Conservation (phyloP, 2,888 invertebrate species). For the Acronicta psi region DNA sequence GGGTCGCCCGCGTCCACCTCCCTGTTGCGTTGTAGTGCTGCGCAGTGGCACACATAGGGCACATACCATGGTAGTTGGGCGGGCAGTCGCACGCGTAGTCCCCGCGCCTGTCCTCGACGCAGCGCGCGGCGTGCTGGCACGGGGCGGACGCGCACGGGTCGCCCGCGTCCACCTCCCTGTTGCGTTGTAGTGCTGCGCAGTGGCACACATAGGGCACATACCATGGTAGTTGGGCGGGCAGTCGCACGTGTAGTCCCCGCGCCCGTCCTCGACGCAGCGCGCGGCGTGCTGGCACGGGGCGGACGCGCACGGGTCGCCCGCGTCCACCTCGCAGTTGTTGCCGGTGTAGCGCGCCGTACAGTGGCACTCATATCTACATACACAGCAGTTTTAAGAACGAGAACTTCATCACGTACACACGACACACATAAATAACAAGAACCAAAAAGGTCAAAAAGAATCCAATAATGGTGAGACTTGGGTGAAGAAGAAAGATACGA, state of each 20-base stretch:
- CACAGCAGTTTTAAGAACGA: not conserved
- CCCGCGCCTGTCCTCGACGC: conserved; percentile 90
- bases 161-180: conserved; percentile 95
- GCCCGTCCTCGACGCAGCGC: conserved; percentile 88
- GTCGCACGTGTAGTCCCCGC: conserved; percentile 92
- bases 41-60: too few relatives aligned
- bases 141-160: conserved; percentile 91
- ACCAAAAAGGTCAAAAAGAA: too few relatives aligned
- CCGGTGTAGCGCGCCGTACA: too few relatives aligned
- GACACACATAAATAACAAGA: too few relatives aligned
- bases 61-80: conserved; percentile 90
- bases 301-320: conserved; percentile 90
- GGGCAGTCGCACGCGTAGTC: conserved; percentile 92
- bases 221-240: conserved; percentile 92
- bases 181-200: conserved; percentile 95
- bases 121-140: conserved; percentile 92
- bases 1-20: conserved; percentile 79
- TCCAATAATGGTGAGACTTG: too few relatives aligned
- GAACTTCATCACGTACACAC: too few relatives aligned
- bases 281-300: conserved; percentile 93
- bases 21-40: too few relatives aligned
- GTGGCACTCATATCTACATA: conserved; percentile 92
- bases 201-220: too few relatives aligned
- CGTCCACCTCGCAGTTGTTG: too few relatives aligned
- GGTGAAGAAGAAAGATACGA: too few relatives aligned